phyloP scores from a whole-genome alignment of 2,113 vertebrate species.

The Crocuta crocuta region DNA sequence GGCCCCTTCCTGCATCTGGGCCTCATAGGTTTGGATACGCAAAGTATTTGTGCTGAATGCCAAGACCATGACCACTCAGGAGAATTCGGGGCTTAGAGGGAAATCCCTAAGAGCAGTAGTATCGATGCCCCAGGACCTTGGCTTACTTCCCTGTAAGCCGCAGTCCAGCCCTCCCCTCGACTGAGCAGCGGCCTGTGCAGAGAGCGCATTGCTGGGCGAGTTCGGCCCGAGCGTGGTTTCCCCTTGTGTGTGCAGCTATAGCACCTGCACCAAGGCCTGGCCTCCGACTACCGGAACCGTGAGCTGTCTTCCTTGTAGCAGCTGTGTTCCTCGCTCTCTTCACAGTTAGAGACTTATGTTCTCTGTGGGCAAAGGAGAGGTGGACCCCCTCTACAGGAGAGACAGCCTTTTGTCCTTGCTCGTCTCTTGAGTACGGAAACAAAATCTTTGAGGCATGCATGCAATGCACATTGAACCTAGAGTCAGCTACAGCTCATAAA shows the following conservation, averaged over 20 bases:
- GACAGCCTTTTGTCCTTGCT: background rate
- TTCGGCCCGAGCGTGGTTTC: background rate
- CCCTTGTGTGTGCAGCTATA: background rate
- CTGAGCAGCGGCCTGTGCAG: background rate
- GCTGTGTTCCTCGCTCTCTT: background rate
- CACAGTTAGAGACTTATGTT: background rate
- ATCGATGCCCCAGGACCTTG: accelerated
- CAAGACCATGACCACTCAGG: background rate
- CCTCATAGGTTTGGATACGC: background rate
- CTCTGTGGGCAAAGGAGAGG: background rate
- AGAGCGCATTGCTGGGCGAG: accelerated
- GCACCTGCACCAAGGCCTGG: background rate
- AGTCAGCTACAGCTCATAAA: background rate
- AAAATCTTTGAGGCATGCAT: background rate
- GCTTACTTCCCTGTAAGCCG: background rate
- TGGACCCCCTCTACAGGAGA: background rate
- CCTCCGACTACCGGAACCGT: background rate
- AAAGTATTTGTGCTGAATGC: background rate
- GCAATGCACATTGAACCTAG: background rate
- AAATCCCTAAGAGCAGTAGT: too few relatives aligned
- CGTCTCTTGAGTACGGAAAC: background rate
- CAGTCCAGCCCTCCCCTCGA: background rate
- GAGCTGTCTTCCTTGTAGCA: background rate
- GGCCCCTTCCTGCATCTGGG: background rate
- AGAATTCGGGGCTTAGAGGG: background rate